Evolutionary conservation across 2,888 invertebrate genomes (phyloP).

Genomic region (Drosophila borborema): DNA sequence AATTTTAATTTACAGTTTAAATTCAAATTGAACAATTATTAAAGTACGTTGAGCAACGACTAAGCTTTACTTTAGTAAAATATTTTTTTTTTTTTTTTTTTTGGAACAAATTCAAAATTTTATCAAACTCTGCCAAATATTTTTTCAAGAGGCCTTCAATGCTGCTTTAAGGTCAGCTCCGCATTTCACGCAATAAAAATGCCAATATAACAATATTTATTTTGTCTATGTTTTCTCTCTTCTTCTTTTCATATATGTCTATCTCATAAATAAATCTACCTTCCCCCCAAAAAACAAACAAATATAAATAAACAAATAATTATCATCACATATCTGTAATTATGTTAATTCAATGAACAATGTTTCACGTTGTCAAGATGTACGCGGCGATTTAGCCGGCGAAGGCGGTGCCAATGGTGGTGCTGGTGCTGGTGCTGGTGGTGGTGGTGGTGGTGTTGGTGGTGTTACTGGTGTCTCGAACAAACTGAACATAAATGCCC

Average conservation of each 20-base stretch:
- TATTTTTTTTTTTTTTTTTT: background rate
- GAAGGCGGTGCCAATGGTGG: conserved; percentile 16
- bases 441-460: conserved; percentile 78
- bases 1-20: background rate
- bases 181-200: conserved; percentile 14
- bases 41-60: background rate
- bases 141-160: conserved; percentile 4
- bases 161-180: conserved; percentile 34
- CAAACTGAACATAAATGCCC: conserved; percentile 94
- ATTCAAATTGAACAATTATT: background rate
- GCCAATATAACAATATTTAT: conserved; percentile 41
- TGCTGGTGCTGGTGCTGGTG: conserved; percentile 37
- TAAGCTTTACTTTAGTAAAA: background rate
- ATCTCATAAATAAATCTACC: conserved; percentile 38
- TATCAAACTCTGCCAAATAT: background rate
- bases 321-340: conserved; percentile 34
- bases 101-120: background rate
- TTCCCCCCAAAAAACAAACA: background rate
- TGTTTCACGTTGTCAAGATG: conserved; percentile 66
- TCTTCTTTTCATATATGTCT: conserved; percentile 64
- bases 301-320: conserved; percentile 9
- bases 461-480: conserved; percentile 86
- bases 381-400: conserved; percentile 64
- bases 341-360: conserved; percentile 28
- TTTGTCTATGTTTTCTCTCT: conserved; percentile 56